These are phyloP conservation scores for Drosophila pseudotalamancana DNA, from an alignment of 2,888 invertebrate species.

Conservation along the genomic window DNA sequence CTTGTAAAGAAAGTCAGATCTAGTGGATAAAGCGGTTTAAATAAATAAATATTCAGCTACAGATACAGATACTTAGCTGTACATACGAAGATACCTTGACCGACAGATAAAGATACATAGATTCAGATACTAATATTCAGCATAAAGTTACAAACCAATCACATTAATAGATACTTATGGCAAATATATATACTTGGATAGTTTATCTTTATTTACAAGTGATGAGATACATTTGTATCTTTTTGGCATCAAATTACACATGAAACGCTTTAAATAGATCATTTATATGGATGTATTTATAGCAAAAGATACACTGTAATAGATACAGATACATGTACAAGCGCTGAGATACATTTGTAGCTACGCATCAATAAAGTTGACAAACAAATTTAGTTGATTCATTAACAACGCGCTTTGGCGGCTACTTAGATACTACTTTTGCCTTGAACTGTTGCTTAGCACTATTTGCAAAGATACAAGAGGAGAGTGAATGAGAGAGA, in stretches of 20 bases:
- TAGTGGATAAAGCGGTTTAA: too few species aligned
- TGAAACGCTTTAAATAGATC: too few species aligned
- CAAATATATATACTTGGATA: too few species aligned
- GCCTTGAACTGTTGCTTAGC: slow-evolving; percentile 52
- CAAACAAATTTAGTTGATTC: slow-evolving; percentile 29
- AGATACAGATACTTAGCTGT: neutral
- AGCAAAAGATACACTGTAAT: neutral
- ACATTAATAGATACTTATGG: slow-evolving; percentile 2
- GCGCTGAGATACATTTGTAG: slow-evolving; percentile 6
- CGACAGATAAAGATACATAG: neutral
- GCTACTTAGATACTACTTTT: slow-evolving; percentile 15
- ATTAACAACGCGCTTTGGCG: slow-evolving; percentile 37
- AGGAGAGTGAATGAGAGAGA: too few species aligned
- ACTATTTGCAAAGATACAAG: slow-evolving; percentile 29
- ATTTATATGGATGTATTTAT: too few species aligned
- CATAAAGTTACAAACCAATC: slow-evolving; percentile 12
- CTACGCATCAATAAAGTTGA: slow-evolving; percentile 32
- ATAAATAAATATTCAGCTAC: too few species aligned
- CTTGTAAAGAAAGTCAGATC: too few species aligned
- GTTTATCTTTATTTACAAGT: too few species aligned
- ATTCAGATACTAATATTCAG: neutral
- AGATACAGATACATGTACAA: neutral
- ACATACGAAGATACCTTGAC: too few species aligned
- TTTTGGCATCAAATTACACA: too few species aligned
- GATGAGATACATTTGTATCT: slow-evolving; percentile 2